phyloP scores from a whole-genome alignment of 2,888 invertebrate species.

The Zygogramma bicolorata region DNA sequence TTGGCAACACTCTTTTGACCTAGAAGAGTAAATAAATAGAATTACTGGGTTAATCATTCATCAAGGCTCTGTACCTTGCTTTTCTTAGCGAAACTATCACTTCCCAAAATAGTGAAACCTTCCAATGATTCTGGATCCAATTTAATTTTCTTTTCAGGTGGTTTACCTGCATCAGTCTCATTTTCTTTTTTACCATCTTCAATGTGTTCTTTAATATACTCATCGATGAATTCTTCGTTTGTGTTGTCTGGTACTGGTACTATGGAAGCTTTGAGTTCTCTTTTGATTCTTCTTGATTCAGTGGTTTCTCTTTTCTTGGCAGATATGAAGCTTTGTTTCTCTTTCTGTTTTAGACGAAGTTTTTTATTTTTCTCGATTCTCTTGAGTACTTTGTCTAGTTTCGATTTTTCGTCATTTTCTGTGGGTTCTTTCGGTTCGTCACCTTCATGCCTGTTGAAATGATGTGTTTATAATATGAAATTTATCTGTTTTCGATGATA shows the following conservation, averaged over 20 bases:
- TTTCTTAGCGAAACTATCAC: slow-evolving; percentile 72
- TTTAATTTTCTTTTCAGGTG: slow-evolving; percentile 54
- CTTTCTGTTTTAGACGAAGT: slow-evolving; percentile 61
- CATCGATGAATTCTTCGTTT: slow-evolving; percentile 52
- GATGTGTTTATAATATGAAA: neutral
- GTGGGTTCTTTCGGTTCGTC: slow-evolving; percentile 55
- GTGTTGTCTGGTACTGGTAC: slow-evolving; percentile 51
- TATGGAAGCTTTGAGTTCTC: slow-evolving; percentile 46
- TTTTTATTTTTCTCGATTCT: slow-evolving; percentile 73
- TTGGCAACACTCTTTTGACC: slow-evolving; percentile 84
- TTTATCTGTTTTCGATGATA: slow-evolving; percentile 35
- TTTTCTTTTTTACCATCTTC: slow-evolving; percentile 38
- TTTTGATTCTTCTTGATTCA: slow-evolving; percentile 46
- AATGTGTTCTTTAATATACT: slow-evolving; percentile 33
- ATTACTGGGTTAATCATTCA: neutral
- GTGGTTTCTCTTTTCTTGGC: slow-evolving; percentile 55
- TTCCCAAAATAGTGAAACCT: slow-evolving; percentile 78
- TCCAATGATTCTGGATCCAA: slow-evolving; percentile 59
- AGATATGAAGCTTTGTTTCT: slow-evolving; percentile 53
- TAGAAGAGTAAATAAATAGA: slow-evolving; percentile 57
- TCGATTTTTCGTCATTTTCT: slow-evolving; percentile 65
- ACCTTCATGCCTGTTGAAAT: slow-evolving; percentile 66
- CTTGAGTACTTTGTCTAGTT: slow-evolving; percentile 72
- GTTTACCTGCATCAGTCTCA: slow-evolving; percentile 17
- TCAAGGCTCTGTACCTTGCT: slow-evolving; percentile 66